Base-by-base conservation (phyloP, 2,888 invertebrate species). In the Tetragnatha montana region DNA sequence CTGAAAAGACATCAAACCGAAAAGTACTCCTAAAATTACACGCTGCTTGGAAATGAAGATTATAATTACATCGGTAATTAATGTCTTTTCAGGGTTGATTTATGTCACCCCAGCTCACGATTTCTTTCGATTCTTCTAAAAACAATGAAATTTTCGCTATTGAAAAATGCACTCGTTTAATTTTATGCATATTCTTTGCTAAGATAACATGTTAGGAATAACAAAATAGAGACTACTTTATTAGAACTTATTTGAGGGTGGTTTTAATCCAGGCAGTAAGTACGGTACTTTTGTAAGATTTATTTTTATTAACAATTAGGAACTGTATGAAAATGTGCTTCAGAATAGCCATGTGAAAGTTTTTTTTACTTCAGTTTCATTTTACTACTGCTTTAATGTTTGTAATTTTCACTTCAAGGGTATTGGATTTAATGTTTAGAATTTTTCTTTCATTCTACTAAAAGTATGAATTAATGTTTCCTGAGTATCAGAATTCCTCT, bases 1-100 rank as follows among this genome's bases (percentile, higher is more conserved):
- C 70, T 22, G 50, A 81, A 49, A 73, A 21, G 21, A 19, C 12
- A 50, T 49, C 12, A 83, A 83, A 74, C 73, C 60, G 74, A 83
- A 60, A 75, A 83, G 73, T 22, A 75, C 47, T 83, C 60, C 35
- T 10, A 60, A 83, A 83, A 83, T 83, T 83, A 68, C 68, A 74
- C 75, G 60, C 75, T 75, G 74, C 75, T 75, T 68, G 21, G n/a
- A 47, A 47, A 75, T 49, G 70, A 83, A 60, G 74, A 83, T 83
- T 75, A 83, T 87, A 87, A 87, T 87, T 87, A 87, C 73, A 68
- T 51, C 68, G 50, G 74, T 81, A 87, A 81, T 81, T 80, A 73
- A 87, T 87, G 86, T 79, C 73, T 50, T 69, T 68, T 74, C 60
- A 19, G 73, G 47, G 6, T 68, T 87, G 86, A 87, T 87, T 87